Conservation (phyloP, 2,888 invertebrate species). For the Erebia palarica region DNA sequence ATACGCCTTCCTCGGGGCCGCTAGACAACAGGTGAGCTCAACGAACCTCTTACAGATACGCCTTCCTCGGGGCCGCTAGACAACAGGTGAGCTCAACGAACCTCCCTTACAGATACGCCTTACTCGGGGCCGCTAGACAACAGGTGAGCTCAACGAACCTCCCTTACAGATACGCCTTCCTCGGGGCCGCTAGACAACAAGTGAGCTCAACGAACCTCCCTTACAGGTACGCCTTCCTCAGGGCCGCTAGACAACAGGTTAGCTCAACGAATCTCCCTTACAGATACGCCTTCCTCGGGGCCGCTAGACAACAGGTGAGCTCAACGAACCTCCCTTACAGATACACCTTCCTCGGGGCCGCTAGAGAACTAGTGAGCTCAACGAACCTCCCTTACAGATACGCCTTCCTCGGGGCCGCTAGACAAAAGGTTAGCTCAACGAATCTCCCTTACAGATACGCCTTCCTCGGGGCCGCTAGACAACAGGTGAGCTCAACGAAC, state of each 20-base stretch:
- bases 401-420: not conserved
- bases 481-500: not conserved
- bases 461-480: not conserved
- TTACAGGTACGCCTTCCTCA: not conserved
- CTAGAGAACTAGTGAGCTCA: too few species aligned
- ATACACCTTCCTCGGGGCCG: too few species aligned
- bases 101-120: too few species aligned
- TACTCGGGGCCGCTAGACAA: not conserved
- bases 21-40: constrained; percentile 62
- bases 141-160: not conserved
- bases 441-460: not conserved
- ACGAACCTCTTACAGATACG: too few species aligned
- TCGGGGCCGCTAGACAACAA: not conserved
- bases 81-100: too few species aligned
- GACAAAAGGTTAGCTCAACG: not conserved
- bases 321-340: too few species aligned
- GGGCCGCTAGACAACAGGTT: not conserved
- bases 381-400: not conserved
- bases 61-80: too few species aligned
- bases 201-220: not conserved
- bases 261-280: not conserved
- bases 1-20: constrained; percentile 76
- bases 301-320: not conserved
- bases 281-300: not conserved
- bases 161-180: not conserved